phyloP scores from a whole-genome alignment of 1,140 invertebrate genomes.

The Sarcophaga bullata region DNA sequence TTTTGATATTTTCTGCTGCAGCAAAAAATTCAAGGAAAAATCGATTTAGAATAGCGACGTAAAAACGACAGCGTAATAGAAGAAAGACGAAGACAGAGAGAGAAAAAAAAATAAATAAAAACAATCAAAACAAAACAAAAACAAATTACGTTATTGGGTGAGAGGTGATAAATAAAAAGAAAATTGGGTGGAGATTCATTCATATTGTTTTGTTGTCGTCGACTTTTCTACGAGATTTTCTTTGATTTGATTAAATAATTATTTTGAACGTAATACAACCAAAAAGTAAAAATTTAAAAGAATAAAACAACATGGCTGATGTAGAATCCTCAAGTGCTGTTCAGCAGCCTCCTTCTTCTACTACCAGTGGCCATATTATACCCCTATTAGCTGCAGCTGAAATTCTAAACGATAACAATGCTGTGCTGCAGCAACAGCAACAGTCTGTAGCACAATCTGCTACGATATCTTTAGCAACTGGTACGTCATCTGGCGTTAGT shows the following conservation, averaged over 20 bases:
- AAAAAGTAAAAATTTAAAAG: neutral
- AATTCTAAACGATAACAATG: conserved; percentile 35
- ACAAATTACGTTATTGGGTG: neutral
- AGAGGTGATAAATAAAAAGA: neutral
- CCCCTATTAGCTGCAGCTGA: conserved; percentile 43
- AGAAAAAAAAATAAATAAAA: neutral
- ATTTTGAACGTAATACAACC: neutral
- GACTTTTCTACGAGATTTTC: neutral
- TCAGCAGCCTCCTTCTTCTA: conserved; percentile 56
- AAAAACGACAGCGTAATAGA: conserved; percentile 1
- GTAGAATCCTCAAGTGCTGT: conserved; percentile 62
- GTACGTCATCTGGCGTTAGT: neutral
- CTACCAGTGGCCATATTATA: conserved; percentile 46
- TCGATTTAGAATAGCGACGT: conserved; percentile 9
- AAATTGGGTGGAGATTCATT: conserved; percentile 14
- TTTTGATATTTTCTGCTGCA: neutral
- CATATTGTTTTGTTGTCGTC: neutral
- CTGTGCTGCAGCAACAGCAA: conserved; percentile 17
- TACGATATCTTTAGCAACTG: neutral
- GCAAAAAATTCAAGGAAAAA: conserved; percentile 15
- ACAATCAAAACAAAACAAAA: conserved; percentile 22
- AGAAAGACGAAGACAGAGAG: neutral
- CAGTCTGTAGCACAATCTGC: neutral
- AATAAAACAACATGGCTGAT: conserved; percentile 52
- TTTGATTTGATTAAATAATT: neutral